Conservation (phyloP, 2,113 vertebrate genomes). For the Phodopus roborovskii region DNA sequence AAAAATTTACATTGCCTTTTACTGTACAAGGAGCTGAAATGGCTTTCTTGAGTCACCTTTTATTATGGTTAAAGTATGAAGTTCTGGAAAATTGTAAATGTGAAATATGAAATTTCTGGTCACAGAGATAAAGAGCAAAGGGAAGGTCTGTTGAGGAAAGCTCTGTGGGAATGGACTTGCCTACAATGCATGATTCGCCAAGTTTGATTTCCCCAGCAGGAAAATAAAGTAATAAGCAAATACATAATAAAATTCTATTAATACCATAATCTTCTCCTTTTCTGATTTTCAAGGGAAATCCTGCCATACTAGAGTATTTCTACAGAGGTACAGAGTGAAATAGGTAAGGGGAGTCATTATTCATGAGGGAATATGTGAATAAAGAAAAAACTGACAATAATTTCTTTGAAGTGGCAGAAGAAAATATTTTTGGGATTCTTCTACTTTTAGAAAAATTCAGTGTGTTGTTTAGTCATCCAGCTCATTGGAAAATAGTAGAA, state of each 20-base stretch:
- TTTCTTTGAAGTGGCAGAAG: background rate
- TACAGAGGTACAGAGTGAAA: conserved; percentile 14
- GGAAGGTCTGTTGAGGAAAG: background rate
- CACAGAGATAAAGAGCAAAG: background rate
- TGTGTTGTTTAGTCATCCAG: background rate
- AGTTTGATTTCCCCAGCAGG: background rate
- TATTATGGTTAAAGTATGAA: background rate
- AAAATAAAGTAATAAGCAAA: background rate
- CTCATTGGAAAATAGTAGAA: background rate
- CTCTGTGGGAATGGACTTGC: background rate
- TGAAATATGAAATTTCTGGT: conserved; percentile 11
- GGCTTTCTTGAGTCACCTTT: background rate
- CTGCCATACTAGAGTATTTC: background rate
- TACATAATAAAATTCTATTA: background rate
- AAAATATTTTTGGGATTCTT: background rate
- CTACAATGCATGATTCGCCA: background rate
- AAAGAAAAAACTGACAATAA: conserved; percentile 22
- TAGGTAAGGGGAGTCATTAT: background rate
- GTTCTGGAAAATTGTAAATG: background rate
- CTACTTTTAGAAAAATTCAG: background rate
- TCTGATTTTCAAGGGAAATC: conserved; percentile 29
- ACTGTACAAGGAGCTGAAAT: background rate
- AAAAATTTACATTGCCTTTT: conserved; percentile 29
- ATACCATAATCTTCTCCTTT: background rate
- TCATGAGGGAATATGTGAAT: background rate